Base-by-base conservation (phyloP, 2,797 vertebrate genomes). In the Chelon labrosus region DNA sequence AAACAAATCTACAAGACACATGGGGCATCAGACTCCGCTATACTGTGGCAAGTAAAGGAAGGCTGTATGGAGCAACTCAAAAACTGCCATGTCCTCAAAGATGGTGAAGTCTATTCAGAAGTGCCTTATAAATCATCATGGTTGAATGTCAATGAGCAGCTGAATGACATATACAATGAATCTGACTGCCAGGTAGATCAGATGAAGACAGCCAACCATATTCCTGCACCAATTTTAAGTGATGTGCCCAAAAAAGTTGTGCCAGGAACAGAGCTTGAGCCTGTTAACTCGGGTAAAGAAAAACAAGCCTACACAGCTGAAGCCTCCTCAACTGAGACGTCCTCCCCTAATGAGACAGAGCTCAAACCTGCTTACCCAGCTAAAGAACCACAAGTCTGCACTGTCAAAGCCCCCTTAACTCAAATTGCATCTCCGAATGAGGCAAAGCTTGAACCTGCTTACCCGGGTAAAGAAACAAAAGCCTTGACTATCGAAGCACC, bases 131-230 rank as follows among this genome's bases (percentile, higher is more conserved):
- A 44, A 64, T 94, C 94, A 0, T 80, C 77, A 3, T 94, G 93
- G 93, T 77, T 94, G 44, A 95, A 93, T 85, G 51, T 77, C 13
- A 92, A 88, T 62, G 52, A 90, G 50, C 76, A 89, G 16, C 51
- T 93, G 2, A 92, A 92, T 83, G 89, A 94, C 70, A 91, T 93
- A 25, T 92, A 94, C 42, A 89, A 90, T 53, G 91, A 93, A 35
- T 90, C 89, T 84, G 93, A 70, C 42, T 50, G 31, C 2, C 49
- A 59, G 5, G 14, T 13, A 22, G 56, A 70, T 47, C 3, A 46
- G 2, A 10, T 37, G 0, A 10, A 20, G n/a, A 31, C 5, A 0
- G 20, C n/a, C 11, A 38, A 61, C 14, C 31, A 17, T n/a, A 46
- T 35, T 46, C 17, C 62, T 59, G 35, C 20, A 52, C 13, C 73